A percentile compares a stretch with the other conserved stretches of the same genome.
phyloP scores from a whole-genome alignment of 2,888 invertebrate genomes.

The Microchrysa polita region DNA sequence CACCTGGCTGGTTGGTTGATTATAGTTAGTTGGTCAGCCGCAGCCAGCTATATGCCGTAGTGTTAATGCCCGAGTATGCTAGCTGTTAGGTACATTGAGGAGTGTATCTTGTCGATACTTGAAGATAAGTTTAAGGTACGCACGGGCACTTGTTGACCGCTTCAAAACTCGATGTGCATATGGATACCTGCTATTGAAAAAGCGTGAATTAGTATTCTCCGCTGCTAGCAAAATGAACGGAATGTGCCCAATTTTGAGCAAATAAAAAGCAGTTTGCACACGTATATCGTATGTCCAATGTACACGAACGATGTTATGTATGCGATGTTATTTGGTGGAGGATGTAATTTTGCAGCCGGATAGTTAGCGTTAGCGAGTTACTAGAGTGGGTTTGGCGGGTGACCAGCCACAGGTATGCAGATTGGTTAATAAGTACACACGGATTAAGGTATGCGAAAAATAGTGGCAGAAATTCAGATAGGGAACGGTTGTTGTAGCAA shows the following conservation, averaged over 20 bases:
- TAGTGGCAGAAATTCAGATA: not conserved
- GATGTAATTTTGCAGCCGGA: too few relatives aligned
- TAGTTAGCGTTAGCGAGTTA: too few relatives aligned
- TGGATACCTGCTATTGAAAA: not conserved
- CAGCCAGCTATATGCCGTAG: not conserved
- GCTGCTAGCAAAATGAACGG: constrained; percentile 21
- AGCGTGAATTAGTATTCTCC: constrained; percentile 23
- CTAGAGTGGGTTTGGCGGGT: too few relatives aligned
- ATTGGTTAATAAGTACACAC: not conserved
- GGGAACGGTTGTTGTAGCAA: not conserved
- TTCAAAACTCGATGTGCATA: not conserved
- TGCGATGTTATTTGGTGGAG: too few relatives aligned
- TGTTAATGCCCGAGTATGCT: not conserved
- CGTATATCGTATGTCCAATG: not conserved
- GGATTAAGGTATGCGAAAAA: not conserved
- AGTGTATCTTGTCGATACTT: constrained; percentile 9
- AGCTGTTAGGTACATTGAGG: too few relatives aligned
- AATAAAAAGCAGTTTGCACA: constrained; percentile 15
- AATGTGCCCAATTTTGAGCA: constrained; percentile 26
- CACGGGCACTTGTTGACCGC: not conserved
- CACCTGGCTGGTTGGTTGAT: not conserved
- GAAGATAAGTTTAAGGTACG: not conserved
- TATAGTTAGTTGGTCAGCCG: too few relatives aligned
- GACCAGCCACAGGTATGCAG: not conserved
- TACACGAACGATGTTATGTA: too few relatives aligned